These are phyloP conservation scores for Miltochrista miniata DNA, from an alignment of 2,888 invertebrate species.

Conservation along the genomic window DNA sequence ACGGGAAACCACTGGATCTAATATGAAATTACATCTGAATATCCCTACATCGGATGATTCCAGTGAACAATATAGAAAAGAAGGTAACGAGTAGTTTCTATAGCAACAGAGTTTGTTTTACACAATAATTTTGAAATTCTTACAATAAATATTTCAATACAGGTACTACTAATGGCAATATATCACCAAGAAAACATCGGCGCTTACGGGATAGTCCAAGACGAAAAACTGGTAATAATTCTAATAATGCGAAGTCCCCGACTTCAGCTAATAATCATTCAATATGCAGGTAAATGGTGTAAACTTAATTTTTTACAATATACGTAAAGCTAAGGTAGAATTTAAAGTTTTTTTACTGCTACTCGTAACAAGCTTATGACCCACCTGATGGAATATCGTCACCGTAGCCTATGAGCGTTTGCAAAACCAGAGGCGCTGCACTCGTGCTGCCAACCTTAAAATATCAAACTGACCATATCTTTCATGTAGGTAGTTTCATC, in stretches of 20 bases:
- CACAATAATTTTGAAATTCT: background rate
- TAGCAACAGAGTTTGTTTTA: too few relatives aligned
- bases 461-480: too few relatives aligned
- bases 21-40: conserved; percentile 80
- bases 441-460: too few relatives aligned
- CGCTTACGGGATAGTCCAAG: conserved; percentile 86
- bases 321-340: too few relatives aligned
- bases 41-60: conserved; percentile 85
- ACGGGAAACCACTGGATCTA: conserved; percentile 77
- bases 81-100: conserved; percentile 47
- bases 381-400: too few relatives aligned
- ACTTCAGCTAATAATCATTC: conserved; percentile 68
- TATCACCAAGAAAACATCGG: conserved; percentile 85
- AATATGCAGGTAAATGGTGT: conserved; percentile 63
- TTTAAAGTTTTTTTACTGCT: too few relatives aligned
- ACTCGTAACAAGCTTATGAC: too few relatives aligned
- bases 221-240: conserved; percentile 84
- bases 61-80: conserved; percentile 81
- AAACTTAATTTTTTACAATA: too few relatives aligned
- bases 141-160: conserved; percentile 2
- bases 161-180: conserved; percentile 74
- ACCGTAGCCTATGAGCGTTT: too few relatives aligned
- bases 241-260: conserved; percentile 82
- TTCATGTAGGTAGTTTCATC: too few relatives aligned
- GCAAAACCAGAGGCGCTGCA: too few relatives aligned